phyloP scores from a whole-genome alignment of 2,113 vertebrate genomes.

The Sminthopsis crassicaudata region DNA sequence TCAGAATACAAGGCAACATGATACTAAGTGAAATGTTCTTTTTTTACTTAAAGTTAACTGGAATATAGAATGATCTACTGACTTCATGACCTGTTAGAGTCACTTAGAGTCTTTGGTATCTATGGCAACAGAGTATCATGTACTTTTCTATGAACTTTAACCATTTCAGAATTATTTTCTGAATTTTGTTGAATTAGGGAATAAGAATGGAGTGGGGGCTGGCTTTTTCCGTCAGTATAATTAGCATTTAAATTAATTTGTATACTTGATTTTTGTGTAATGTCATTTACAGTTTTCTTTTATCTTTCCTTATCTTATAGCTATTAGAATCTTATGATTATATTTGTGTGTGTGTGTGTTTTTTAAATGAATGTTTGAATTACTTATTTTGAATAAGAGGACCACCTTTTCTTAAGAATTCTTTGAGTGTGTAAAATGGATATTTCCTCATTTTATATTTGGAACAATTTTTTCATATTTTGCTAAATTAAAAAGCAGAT shows the following conservation, averaged over 20 bases:
- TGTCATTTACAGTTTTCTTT: constrained; percentile 64
- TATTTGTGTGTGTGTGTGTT: background rate
- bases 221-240: constrained; percentile 75
- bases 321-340: constrained; percentile 55
- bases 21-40: constrained; percentile 15
- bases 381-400: constrained; percentile 37
- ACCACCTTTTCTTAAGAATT: background rate
- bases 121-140: constrained; percentile 73
- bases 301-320: constrained; percentile 61
- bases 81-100: constrained; percentile 33
- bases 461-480: constrained; percentile 21
- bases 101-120: constrained; percentile 70
- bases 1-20: constrained; percentile 26
- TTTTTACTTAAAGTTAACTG: constrained; percentile 49
- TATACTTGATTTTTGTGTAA: constrained; percentile 44
- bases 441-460: constrained; percentile 35
- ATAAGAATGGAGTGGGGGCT: constrained; percentile 68
- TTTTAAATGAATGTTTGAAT: background rate
- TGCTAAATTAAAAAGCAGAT: constrained; percentile 28
- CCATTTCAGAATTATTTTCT: constrained; percentile 60
- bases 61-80: constrained; percentile 68
- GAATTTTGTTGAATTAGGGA: constrained; percentile 58
- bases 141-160: constrained; percentile 36
- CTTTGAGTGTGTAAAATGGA: background rate
- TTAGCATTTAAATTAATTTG: constrained; percentile 65